Evolutionary conservation across 2,888 invertebrate species (phyloP).

Genomic region (Apoda limacodes): DNA sequence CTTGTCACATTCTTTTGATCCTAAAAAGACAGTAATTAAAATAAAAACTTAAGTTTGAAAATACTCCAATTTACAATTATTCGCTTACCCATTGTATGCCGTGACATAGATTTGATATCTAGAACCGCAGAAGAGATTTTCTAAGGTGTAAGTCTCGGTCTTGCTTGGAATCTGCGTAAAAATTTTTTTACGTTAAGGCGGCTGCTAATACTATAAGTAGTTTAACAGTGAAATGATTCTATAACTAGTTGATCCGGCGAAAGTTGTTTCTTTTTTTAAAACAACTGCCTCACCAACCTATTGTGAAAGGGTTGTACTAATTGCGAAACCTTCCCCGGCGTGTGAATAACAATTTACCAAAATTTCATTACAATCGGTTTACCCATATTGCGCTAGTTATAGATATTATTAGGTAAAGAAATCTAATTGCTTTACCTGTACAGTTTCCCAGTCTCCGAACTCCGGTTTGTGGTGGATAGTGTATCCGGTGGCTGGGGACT

Average conservation of each 20-base stretch:
- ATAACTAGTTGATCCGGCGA: no score
- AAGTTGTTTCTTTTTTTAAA: no score
- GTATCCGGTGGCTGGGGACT: conserved; percentile 92
- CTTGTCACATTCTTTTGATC: no score
- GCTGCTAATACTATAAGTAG: not conserved
- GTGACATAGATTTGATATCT: conserved; percentile 94
- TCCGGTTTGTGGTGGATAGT: conserved; percentile 94
- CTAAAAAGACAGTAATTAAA: no score
- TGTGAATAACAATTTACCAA: no score
- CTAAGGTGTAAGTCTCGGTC: conserved; percentile 86
- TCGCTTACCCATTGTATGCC: conserved; percentile 87
- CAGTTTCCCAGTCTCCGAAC: conserved; percentile 94
- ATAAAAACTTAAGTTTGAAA: no score
- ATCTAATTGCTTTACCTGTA: conserved; percentile 68
- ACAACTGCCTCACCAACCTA: no score
- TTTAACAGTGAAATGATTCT: not conserved
- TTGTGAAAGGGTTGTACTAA: no score
- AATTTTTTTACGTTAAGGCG: no score
- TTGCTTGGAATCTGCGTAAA: conserved; percentile 73
- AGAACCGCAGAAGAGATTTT: conserved; percentile 91
- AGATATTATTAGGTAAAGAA: conserved; percentile 1
- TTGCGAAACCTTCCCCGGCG: no score
- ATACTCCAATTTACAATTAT: conserved; percentile 5
- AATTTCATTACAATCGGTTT: not conserved
- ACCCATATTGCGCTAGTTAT: not conserved